Conservation (phyloP, 2,888 invertebrate genomes). For the Sarcophaga caerulescens region DNA sequence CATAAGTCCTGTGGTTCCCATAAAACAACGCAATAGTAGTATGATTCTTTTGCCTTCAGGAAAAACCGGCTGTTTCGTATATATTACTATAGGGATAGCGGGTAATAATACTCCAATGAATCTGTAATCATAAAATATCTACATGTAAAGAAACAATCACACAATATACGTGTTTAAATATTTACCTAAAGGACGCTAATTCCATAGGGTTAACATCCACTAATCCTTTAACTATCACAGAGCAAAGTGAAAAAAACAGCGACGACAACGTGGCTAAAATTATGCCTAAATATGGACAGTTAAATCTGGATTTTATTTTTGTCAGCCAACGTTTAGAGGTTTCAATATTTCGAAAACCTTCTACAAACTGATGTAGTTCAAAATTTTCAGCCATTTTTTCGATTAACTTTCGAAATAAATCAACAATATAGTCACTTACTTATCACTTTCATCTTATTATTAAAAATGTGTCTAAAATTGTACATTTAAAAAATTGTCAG, state of each 20-base stretch:
- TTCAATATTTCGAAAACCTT: constrained; percentile 81
- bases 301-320: constrained; percentile 79
- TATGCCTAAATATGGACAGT: constrained; percentile 90
- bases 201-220: constrained; percentile 94
- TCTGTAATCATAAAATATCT: constrained; percentile 79
- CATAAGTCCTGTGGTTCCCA: constrained; percentile 93
- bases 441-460: constrained; percentile 17
- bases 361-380: constrained; percentile 90
- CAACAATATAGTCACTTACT: constrained; percentile 1
- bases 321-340: constrained; percentile 76
- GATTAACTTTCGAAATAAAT: constrained; percentile 25
- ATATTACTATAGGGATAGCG: constrained; percentile 92
- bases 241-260: constrained; percentile 93
- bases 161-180: background rate
- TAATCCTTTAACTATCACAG: constrained; percentile 94
- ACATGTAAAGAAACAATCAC: background rate
- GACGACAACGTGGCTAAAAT: constrained; percentile 92
- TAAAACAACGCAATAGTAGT: constrained; percentile 89
- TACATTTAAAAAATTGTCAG: background rate
- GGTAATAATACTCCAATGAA: constrained; percentile 93
- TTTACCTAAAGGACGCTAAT: constrained; percentile 87
- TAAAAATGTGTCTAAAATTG: constrained; percentile 14
- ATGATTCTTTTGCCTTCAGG: constrained; percentile 90
- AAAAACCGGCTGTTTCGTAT: constrained; percentile 89
- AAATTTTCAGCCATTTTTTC: constrained; percentile 87